These are phyloP conservation scores for Chiridota heheva DNA, from an alignment of 35 echinoderm and acorn worm species.

Conservation along the genomic window DNA sequence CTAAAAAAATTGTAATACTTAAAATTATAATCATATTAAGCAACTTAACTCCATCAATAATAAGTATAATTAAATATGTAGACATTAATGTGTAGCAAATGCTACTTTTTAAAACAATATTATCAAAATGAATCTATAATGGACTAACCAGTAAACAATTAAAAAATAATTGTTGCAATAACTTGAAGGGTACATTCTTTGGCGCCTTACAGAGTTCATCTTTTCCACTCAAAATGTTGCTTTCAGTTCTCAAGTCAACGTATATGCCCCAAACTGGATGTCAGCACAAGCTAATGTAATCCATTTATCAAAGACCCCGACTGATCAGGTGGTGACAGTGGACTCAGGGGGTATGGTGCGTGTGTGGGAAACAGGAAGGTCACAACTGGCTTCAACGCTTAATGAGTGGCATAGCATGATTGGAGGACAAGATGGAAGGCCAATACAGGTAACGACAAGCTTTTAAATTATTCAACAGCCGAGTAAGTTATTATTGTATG, in stretches of 20 bases:
- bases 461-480: not conserved
- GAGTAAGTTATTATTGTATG: too few relatives aligned
- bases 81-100: too few relatives aligned
- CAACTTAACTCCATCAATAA: too few relatives aligned
- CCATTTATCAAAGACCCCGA: slow-evolving; percentile 50
- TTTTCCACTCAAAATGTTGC: not conserved
- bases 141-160: too few relatives aligned
- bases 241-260: slow-evolving; percentile 24
- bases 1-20: too few relatives aligned
- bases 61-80: too few relatives aligned
- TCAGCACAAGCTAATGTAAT: slow-evolving; percentile 13
- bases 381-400: slow-evolving; percentile 65
- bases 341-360: slow-evolving; percentile 71
- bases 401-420: slow-evolving; percentile 88
- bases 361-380: slow-evolving; percentile 82
- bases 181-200: too few relatives aligned
- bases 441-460: slow-evolving; percentile 46
- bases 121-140: too few relatives aligned
- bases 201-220: too few relatives aligned
- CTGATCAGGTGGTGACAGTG: slow-evolving; percentile 75
- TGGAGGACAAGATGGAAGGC: slow-evolving; percentile 68
- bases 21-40: too few relatives aligned
- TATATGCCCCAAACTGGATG: slow-evolving; percentile 29
- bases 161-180: too few relatives aligned
- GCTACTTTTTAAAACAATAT: too few relatives aligned